These are phyloP conservation scores for Heterotilapia buettikoferi DNA, from an alignment of 2,113 vertebrate species.

Conservation along the genomic window DNA sequence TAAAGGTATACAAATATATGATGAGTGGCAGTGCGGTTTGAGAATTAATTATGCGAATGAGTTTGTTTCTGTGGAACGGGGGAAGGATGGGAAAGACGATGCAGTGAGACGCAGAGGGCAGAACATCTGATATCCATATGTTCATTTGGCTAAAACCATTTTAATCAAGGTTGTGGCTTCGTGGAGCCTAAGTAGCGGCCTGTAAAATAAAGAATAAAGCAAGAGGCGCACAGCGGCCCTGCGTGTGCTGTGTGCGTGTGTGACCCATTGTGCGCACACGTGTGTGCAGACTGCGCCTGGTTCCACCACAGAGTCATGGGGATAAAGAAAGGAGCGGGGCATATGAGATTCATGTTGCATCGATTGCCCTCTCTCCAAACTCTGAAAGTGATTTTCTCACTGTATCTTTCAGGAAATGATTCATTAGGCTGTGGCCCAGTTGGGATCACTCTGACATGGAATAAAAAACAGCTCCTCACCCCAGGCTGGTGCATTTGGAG, in stretches of 20 bases:
- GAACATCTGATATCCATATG: slow-evolving; percentile 57
- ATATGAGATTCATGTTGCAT: slow-evolving; percentile 16
- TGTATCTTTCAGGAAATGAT: slow-evolving; percentile 64
- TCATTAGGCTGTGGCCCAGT: slow-evolving; percentile 59
- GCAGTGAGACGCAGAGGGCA: not conserved
- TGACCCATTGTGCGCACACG: slow-evolving; percentile 5
- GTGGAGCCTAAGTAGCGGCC: slow-evolving; percentile 13
- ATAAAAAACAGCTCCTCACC: slow-evolving; percentile 65
- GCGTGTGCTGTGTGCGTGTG: slow-evolving; percentile 15
- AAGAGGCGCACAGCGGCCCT: not conserved
- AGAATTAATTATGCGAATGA: not conserved
- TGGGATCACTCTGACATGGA: slow-evolving; percentile 50
- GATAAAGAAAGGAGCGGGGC: not conserved
- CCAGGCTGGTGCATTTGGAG: slow-evolving; percentile 44
- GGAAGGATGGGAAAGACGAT: not conserved
- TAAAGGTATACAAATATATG: not conserved
- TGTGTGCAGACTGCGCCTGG: slow-evolving; percentile 32
- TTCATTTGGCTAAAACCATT: slow-evolving; percentile 28
- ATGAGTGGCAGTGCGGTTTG: slow-evolving; percentile 5
- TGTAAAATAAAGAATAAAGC: slow-evolving; percentile 17
- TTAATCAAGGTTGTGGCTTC: slow-evolving; percentile 42
- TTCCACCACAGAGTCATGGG: slow-evolving; percentile 6
- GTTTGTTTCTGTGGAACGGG: not conserved
- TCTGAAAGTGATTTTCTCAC: slow-evolving; percentile 65
- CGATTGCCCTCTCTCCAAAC: slow-evolving; percentile 17